Evolutionary conservation across 2,113 vertebrate species (phyloP).

Genomic region (Lota lota): DNA sequence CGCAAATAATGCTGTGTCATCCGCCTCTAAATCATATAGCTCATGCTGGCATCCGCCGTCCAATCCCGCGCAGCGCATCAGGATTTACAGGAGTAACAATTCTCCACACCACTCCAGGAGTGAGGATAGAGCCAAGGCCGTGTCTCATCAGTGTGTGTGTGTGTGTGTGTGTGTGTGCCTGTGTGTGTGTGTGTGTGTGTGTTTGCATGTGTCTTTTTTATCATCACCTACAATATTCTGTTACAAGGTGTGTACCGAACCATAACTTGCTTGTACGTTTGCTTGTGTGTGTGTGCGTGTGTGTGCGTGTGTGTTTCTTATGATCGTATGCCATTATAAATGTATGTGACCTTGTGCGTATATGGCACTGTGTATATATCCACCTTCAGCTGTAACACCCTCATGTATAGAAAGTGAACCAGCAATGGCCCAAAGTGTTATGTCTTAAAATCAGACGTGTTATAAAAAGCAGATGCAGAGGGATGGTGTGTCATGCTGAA

Average conservation of each 20-base stretch:
- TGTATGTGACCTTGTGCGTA: background rate
- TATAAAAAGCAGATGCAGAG: background rate
- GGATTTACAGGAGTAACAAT: conserved; percentile 20
- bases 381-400: no score
- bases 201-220: background rate
- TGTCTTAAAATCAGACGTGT: no score
- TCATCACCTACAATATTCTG: no score
- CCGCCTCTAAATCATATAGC: conserved; percentile 29
- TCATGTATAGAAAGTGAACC: no score
- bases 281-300: no score
- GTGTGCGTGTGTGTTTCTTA: no score
- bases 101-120: conserved; percentile 13
- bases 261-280: no score
- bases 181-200: background rate
- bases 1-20: conserved; percentile 39
- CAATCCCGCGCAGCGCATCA: conserved; percentile 7
- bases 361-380: background rate
- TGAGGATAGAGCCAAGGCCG: conserved; percentile 5
- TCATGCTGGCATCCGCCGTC: conserved; percentile 26
- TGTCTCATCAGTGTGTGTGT: background rate
- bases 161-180: background rate
- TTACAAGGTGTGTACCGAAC: no score
- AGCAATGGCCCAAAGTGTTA: no score
- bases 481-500: background rate
- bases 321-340: background rate